These are phyloP conservation scores for Hydrochoerus hydrochaeris DNA, from an alignment of 2,113 vertebrate species.

Conservation along the genomic window DNA sequence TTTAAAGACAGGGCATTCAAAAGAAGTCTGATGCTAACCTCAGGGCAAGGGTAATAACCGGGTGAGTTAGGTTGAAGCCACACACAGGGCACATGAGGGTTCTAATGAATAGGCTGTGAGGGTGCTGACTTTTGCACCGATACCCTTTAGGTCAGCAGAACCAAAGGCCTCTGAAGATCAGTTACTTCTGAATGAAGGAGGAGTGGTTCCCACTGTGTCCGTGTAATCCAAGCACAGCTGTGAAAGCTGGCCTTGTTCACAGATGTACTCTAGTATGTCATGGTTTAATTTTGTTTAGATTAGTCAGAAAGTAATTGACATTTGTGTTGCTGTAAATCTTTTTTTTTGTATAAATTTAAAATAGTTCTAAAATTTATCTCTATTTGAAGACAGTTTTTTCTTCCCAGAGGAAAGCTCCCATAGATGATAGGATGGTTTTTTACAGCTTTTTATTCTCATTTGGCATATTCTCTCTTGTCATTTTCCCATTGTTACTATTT, in stretches of 20 bases:
- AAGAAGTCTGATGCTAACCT: slow-evolving; percentile 13
- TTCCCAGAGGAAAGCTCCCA: not conserved
- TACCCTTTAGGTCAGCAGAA: not conserved
- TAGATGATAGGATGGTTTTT: not conserved
- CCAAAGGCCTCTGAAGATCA: not conserved
- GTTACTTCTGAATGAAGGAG: not conserved
- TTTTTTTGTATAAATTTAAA: not conserved
- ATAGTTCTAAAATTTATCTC: not conserved
- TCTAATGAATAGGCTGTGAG: not conserved
- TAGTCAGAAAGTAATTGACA: not conserved
- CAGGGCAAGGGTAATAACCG: slow-evolving; percentile 8
- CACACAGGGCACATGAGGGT: not conserved
- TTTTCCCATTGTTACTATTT: not conserved
- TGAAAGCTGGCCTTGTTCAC: not conserved
- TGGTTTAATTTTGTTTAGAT: slow-evolving; percentile 22
- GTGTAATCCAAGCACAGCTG: not conserved
- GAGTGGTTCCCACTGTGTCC: not conserved
- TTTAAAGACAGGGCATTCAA: slow-evolving; percentile 20
- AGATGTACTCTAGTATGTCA: not conserved
- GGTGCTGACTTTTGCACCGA: not conserved
- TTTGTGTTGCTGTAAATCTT: not conserved
- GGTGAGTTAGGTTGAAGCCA: not conserved
- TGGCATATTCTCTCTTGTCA: not conserved
- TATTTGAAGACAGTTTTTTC: not conserved
- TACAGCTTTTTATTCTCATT: not conserved